These are phyloP conservation scores for Venturia canescens DNA, from an alignment of 1,140 invertebrate genomes.

Conservation along the genomic window DNA sequence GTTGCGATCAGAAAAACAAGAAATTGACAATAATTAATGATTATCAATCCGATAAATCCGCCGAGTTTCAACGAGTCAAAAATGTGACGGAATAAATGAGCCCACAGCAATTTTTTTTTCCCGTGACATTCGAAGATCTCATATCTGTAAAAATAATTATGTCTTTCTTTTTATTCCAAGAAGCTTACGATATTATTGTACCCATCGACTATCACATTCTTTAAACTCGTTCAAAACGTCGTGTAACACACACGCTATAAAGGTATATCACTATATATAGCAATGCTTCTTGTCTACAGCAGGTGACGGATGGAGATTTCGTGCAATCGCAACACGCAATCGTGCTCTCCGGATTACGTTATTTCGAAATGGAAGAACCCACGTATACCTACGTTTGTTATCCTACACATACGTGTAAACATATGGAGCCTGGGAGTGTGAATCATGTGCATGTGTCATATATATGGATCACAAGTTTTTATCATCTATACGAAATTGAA, in stretches of 20 bases:
- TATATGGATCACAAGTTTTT: neutral
- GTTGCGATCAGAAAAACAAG: too few species aligned
- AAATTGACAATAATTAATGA: too few species aligned
- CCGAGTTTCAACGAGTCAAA: too few species aligned
- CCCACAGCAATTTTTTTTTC: neutral
- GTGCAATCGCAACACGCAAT: slow-evolving; percentile 18
- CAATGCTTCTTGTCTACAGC: neutral
- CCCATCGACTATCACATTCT: neutral
- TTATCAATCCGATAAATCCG: too few species aligned
- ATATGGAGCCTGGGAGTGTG: too few species aligned
- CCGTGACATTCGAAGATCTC: neutral
- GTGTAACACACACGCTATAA: neutral
- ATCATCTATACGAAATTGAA: neutral
- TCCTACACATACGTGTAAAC: too few species aligned
- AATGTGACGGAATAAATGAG: too few species aligned
- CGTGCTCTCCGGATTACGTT: slow-evolving; percentile 7
- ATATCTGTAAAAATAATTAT: neutral
- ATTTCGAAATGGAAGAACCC: neutral
- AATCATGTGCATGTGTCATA: too few species aligned
- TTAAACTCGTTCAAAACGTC: neutral
- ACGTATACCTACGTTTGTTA: neutral
- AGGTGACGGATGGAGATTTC: slow-evolving; percentile 21
- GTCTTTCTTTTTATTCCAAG: neutral
- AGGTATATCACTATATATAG: neutral
- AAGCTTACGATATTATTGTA: neutral